Base-by-base conservation (phyloP, 2,113 vertebrate genomes). In the Sander vitreus region DNA sequence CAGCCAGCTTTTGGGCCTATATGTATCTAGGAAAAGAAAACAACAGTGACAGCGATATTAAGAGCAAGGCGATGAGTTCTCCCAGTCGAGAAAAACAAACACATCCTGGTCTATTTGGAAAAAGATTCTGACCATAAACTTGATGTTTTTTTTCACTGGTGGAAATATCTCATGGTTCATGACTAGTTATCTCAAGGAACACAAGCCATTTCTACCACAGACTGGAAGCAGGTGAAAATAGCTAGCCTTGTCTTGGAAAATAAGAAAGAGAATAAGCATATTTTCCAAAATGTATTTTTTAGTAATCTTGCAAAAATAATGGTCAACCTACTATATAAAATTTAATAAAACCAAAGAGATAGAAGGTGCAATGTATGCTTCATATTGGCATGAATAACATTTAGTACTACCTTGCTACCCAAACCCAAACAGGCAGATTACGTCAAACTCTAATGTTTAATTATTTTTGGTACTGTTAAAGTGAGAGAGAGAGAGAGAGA, bases 1-100 rank as follows among this genome's bases (percentile, higher is more conserved):
- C 33, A 45, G 53, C 27, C 65, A 65, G 53, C 45, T 81, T 19
- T 58, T 74, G 50, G 60, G 23, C 25, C 15, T 73, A 30, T n/a
- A 51, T 67, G 9, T 54, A n/a, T 60, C 16, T 13, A 51, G 12
- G 19, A 47, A 77, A 63, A 64, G 43, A 76, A 53, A 70, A 67
- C 39, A 80, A 64, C 33, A 54, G 6, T 53, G 63, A 68, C 50
- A 33, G 19, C 25, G 59, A 65, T 39, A 27, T 59, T 27, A 76
- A 36, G 16, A 60, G 19, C 21, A 51, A 60, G 45, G 16, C 27
- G 30, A 10, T 11, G 25, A 1, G 0, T 27, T 58, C 50, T 64
- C 63, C 23, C 67, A 55, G 50, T 48, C 1, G 1, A 18, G 45
- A 73, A 45, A 53, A 62, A 67, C 25, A 33, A 30, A 11, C 25